These are phyloP conservation scores for Megalurothrips usitatus DNA, from an alignment of 2,888 invertebrate genomes.

Conservation along the genomic window DNA sequence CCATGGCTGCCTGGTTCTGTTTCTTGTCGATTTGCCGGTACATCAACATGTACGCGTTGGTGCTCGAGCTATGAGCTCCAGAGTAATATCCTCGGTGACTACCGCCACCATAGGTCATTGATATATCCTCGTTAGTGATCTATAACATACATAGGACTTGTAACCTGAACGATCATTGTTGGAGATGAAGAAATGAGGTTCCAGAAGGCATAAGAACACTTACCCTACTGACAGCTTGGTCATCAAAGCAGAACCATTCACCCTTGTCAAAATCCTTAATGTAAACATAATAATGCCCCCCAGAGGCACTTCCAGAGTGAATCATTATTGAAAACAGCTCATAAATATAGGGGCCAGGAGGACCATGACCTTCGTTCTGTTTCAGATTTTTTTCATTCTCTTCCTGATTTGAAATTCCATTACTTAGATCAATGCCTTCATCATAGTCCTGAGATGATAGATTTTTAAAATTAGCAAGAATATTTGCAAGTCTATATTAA, in stretches of 20 bases:
- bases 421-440: conserved; percentile 58
- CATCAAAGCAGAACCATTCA: conserved; percentile 85
- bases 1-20: conserved; percentile 60
- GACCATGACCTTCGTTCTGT: conserved; percentile 42
- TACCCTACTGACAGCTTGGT: conserved; percentile 72
- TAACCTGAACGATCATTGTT: conserved; percentile 57
- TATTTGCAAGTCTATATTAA: conserved; percentile 11
- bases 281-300: conserved; percentile 89
- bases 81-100: conserved; percentile 62
- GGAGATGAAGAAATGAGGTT: conserved; percentile 55
- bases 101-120: conserved; percentile 75
- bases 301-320: conserved; percentile 83
- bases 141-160: conserved; percentile 43
- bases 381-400: conserved; percentile 53
- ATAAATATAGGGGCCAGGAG: conserved; percentile 67
- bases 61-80: conserved; percentile 71
- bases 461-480: neutral
- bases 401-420: conserved; percentile 47
- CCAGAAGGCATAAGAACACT: conserved; percentile 39
- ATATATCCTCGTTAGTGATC: conserved; percentile 76
- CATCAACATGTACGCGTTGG: conserved; percentile 89
- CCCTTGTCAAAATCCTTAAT: conserved; percentile 73
- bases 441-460: conserved; percentile 39
- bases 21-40: conserved; percentile 69
- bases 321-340: conserved; percentile 89